A percentile compares a stretch with the other conserved stretches of the same genome.
Evolutionary conservation across 2,797 vertebrate species (phyloP).

Genomic region (Danio albolineatus): DNA sequence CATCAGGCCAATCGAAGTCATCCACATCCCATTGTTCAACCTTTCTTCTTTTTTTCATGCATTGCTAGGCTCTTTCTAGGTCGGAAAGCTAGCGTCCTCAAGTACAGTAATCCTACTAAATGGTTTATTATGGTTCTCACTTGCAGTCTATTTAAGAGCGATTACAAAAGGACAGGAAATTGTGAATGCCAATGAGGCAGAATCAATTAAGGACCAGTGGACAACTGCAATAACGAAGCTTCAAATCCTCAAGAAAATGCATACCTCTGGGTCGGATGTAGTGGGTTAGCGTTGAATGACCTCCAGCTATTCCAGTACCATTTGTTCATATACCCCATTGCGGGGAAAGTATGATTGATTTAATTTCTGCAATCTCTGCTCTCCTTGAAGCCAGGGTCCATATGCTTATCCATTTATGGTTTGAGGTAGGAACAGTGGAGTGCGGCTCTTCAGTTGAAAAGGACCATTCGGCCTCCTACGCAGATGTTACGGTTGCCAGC

Average conservation of each 20-base stretch:
- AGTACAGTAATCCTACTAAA: slow-evolving; percentile 82
- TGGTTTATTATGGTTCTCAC: slow-evolving; percentile 83
- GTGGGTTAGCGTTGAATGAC: background rate
- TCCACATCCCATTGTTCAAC: background rate
- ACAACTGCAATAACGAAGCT: slow-evolving; percentile 80
- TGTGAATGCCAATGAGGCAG: slow-evolving; percentile 82
- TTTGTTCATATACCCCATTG: slow-evolving; percentile 7
- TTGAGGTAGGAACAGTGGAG: slow-evolving; percentile 10
- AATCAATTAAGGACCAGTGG: slow-evolving; percentile 75
- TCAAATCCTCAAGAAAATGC: slow-evolving; percentile 81
- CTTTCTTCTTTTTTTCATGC: background rate
- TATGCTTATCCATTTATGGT: slow-evolving; percentile 31
- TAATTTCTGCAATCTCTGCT: slow-evolving; percentile 23
- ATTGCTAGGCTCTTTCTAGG: slow-evolving; percentile 19
- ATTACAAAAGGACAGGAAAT: slow-evolving; percentile 83
- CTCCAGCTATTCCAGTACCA: background rate
- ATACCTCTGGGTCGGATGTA: slow-evolving; percentile 58
- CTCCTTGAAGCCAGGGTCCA: slow-evolving; percentile 9
- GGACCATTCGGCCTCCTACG: slow-evolving; percentile 12
- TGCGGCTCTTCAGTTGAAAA: slow-evolving; percentile 17
- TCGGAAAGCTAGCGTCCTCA: slow-evolving; percentile 19
- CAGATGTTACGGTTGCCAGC: slow-evolving; percentile 53
- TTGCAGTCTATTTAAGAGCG: slow-evolving; percentile 85
- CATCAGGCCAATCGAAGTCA: background rate
- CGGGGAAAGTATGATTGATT: background rate